Conservation (phyloP, 2,797 vertebrate genomes). For the Pelochelys cantorii region DNA sequence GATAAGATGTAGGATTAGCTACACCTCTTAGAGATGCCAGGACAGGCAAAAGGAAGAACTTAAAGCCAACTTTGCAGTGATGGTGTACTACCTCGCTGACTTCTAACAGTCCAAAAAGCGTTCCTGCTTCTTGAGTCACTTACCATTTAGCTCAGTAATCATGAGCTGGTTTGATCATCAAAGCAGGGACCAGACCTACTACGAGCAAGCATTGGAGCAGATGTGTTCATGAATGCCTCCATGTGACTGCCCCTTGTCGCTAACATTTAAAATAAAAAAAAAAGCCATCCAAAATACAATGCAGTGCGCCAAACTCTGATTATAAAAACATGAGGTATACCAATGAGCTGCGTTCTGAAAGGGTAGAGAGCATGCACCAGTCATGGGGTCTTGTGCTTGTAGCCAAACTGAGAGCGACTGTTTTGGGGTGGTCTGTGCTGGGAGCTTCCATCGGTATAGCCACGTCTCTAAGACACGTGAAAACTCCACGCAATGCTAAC, state of each 20-base stretch:
- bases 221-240: neutral
- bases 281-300: conserved; percentile 50
- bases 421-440: neutral
- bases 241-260: neutral
- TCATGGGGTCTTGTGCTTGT: neutral
- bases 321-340: conserved; percentile 65
- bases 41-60: neutral
- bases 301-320: conserved; percentile 61
- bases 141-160: neutral
- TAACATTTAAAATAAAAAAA: neutral
- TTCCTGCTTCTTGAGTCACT: neutral
- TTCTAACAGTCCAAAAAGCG: neutral
- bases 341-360: neutral
- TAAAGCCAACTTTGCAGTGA: neutral
- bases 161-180: neutral
- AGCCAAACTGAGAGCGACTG: neutral
- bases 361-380: conserved; percentile 1
- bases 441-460: neutral
- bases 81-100: neutral
- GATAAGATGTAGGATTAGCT: neutral
- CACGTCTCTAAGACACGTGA: neutral
- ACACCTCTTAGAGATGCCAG: neutral
- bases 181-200: neutral
- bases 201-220: neutral
- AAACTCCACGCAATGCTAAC: neutral